phyloP scores from a whole-genome alignment of 64 coral and sea anemone species.

The Anthopleura sola region DNA sequence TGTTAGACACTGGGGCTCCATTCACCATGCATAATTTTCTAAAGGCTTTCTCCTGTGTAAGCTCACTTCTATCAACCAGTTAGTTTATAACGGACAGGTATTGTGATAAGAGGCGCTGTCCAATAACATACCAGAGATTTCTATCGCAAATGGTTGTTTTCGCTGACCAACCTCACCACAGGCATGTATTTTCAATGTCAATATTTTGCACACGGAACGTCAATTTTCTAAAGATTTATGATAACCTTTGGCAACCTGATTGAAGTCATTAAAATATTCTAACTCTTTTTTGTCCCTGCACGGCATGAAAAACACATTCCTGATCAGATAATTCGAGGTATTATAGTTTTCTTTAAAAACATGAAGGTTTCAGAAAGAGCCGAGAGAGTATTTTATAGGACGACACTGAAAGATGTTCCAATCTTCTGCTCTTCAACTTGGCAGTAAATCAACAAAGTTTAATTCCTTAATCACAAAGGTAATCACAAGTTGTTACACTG shows the following conservation, averaged over 20 bases:
- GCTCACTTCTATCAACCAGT: not conserved
- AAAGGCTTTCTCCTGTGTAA: not conserved
- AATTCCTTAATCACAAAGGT: not conserved
- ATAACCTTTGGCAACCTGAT: not conserved
- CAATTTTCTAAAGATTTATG: not conserved
- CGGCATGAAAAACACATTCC: not conserved
- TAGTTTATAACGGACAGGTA: not conserved
- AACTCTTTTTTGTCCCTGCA: not conserved
- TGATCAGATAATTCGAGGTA: too few species aligned
- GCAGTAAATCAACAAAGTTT: not conserved
- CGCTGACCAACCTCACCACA: not conserved
- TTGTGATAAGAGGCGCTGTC: not conserved
- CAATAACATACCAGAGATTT: conserved; percentile 12
- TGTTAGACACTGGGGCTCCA: not conserved
- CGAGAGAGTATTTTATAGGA: not conserved
- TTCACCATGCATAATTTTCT: not conserved
- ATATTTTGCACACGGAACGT: not conserved
- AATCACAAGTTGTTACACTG: not conserved
- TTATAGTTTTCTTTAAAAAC: too few species aligned
- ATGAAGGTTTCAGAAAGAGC: too few species aligned
- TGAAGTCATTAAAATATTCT: not conserved
- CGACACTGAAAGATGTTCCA: not conserved
- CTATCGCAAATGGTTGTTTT: not conserved
- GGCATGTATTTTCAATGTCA: not conserved
- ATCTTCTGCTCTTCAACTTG: not conserved